Conservation (phyloP, 2,888 invertebrate species). For the Orthosia incerta region DNA sequence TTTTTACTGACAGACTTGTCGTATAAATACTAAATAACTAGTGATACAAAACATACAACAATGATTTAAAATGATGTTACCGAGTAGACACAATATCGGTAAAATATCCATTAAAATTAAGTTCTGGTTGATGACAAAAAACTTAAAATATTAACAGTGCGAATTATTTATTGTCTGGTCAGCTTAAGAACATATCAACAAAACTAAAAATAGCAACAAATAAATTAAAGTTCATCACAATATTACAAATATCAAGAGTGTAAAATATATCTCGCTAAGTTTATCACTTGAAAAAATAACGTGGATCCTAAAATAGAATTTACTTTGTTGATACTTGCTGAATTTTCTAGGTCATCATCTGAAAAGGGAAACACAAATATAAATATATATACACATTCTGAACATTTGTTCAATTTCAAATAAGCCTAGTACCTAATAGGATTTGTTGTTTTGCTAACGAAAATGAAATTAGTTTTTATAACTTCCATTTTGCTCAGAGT, state of each 20-base stretch:
- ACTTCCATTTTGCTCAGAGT: constrained; percentile 9
- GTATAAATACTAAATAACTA: constrained; percentile 20
- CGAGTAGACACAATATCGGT: background rate
- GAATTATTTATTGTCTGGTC: constrained; percentile 82
- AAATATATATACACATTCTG: background rate
- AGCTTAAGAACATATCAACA: constrained; percentile 70
- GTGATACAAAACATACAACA: constrained; percentile 16
- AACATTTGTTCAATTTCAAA: constrained; percentile 13
- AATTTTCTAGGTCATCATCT: constrained; percentile 82
- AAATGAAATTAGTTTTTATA: constrained; percentile 19
- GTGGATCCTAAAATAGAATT: constrained; percentile 69
- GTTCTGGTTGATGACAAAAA: constrained; percentile 30
- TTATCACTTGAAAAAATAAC: constrained; percentile 72
- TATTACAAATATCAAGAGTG: constrained; percentile 77
- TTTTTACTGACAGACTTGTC: constrained; percentile 36
- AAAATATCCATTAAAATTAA: background rate
- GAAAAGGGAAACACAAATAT: constrained; percentile 61
- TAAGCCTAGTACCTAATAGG: constrained; percentile 22
- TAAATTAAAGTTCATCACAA: constrained; percentile 51
- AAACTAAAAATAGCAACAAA: constrained; percentile 56
- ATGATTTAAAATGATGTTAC: constrained; percentile 9
- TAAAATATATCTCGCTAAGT: constrained; percentile 67
- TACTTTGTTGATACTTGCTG: constrained; percentile 72
- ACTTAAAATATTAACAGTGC: constrained; percentile 51
- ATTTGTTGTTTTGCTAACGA: constrained; percentile 35